phyloP scores from a whole-genome alignment of 2,113 vertebrate genomes.

The Glaucidium brasilianum region DNA sequence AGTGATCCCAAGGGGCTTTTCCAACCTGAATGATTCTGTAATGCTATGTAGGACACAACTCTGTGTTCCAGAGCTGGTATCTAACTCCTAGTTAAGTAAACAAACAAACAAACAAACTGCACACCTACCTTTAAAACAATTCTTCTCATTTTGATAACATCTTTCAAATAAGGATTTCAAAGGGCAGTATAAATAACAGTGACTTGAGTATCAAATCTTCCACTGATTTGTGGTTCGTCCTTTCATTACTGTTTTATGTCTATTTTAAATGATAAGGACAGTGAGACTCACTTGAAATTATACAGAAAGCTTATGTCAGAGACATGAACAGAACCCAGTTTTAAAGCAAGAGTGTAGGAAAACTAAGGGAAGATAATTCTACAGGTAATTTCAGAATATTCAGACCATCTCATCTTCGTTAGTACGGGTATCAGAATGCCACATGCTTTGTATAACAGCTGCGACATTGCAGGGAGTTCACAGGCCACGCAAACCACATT shows the following conservation, averaged over 20 bases:
- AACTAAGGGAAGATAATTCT: neutral
- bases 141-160: neutral
- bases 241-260: neutral
- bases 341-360: neutral
- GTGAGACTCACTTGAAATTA: neutral
- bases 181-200: neutral
- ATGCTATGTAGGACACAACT: neutral
- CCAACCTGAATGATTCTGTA: no score
- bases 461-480: slow-evolving; percentile 13
- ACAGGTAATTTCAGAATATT: neutral
- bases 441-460: slow-evolving; percentile 40
- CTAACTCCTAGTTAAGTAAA: neutral
- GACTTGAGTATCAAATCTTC: neutral
- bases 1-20: no score
- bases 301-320: neutral
- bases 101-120: neutral
- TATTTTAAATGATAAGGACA: neutral
- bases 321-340: neutral
- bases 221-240: neutral
- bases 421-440: neutral
- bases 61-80: neutral
- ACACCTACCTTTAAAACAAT: neutral
- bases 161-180: neutral
- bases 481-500: neutral
- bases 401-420: neutral